Evolutionary conservation across 2,888 invertebrate species (phyloP).

Genomic region (Napeogenes inachia): DNA sequence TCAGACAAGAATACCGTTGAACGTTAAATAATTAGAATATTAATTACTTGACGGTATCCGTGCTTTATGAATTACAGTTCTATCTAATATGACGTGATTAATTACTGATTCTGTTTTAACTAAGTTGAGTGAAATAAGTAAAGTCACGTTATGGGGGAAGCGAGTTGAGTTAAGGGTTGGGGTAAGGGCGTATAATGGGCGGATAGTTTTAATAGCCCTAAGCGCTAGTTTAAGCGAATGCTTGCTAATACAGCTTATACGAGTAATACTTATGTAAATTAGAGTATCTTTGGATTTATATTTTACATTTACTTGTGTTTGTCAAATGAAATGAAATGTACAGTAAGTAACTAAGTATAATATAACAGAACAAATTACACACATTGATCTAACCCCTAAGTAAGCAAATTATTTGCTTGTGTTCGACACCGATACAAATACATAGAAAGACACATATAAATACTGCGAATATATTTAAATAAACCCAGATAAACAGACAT

Average conservation of each 20-base stretch:
- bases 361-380: too few species aligned
- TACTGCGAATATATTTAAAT: too few species aligned
- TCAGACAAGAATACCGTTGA: neutral
- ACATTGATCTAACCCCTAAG: too few species aligned
- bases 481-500: too few species aligned
- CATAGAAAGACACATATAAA: too few species aligned
- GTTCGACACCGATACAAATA: too few species aligned
- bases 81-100: slow-evolving; percentile 30
- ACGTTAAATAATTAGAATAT: slow-evolving; percentile 16
- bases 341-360: too few species aligned
- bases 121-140: slow-evolving; percentile 25
- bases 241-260: slow-evolving; percentile 18
- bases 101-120: slow-evolving; percentile 25
- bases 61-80: slow-evolving; percentile 22
- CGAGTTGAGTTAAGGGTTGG: slow-evolving; percentile 17
- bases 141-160: slow-evolving; percentile 23
- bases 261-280: slow-evolving; percentile 2
- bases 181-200: slow-evolving; percentile 25
- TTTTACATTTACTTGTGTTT: neutral
- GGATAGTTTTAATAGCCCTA: slow-evolving; percentile 27
- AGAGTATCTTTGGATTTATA: neutral
- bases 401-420: too few species aligned
- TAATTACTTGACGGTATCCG: slow-evolving; percentile 19
- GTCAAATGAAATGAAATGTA: too few species aligned
- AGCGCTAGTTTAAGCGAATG: slow-evolving; percentile 20